Conservation (phyloP, 2,888 invertebrate genomes). For the Dysmachus trigonus region DNA sequence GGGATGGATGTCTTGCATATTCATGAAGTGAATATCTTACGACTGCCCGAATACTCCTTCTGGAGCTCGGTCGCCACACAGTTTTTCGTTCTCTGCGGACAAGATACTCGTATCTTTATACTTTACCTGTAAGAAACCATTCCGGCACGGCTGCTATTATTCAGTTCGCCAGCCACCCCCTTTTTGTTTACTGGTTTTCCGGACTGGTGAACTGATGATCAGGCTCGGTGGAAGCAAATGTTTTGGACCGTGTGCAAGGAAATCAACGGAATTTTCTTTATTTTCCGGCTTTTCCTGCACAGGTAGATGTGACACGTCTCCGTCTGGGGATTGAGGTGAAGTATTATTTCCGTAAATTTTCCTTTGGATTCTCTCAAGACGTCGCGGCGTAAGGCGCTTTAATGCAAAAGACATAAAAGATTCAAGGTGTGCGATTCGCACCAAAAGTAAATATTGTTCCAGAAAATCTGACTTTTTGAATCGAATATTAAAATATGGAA, state of each 20-base stretch:
- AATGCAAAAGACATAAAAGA: background rate
- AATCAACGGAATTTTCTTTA: background rate
- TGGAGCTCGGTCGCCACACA: background rate
- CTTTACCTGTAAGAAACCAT: background rate
- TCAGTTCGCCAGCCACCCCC: background rate
- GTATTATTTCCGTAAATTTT: background rate
- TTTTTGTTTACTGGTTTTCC: background rate
- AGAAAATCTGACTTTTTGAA: background rate
- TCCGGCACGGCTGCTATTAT: background rate
- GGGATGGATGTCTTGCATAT: background rate
- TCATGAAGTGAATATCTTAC: constrained; percentile 4
- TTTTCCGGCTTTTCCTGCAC: background rate
- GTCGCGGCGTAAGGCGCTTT: background rate
- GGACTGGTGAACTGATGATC: background rate
- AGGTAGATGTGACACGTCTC: background rate
- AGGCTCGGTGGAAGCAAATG: background rate
- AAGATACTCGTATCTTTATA: background rate
- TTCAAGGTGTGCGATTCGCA: background rate
- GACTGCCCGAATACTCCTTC: background rate
- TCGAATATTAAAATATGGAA: background rate
- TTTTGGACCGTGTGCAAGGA: background rate
- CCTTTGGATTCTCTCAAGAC: background rate
- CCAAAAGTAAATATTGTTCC: background rate
- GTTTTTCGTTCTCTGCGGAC: background rate
- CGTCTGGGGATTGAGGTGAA: background rate